Percentiles rank a stretch among this genome's conserved stretches.
phyloP scores from a whole-genome alignment of 2,888 invertebrate genomes.

The Drosophila longiperda region DNA sequence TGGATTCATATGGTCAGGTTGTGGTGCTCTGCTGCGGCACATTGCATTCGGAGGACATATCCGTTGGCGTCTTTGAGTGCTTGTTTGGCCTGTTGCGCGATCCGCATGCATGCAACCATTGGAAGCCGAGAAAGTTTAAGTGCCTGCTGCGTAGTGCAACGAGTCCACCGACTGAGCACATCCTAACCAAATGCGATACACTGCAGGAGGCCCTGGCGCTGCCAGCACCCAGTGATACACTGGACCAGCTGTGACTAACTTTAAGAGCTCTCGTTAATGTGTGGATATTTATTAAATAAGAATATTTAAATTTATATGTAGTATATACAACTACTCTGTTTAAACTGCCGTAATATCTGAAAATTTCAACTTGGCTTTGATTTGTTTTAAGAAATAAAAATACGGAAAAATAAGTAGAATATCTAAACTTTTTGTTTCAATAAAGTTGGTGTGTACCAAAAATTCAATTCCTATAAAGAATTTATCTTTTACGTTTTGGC shows the following conservation, averaged over 20 bases:
- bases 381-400: not conserved
- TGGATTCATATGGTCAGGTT: slow-evolving; percentile 88
- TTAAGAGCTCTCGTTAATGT: slow-evolving; percentile 23
- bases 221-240: slow-evolving; percentile 68
- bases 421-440: not conserved
- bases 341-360: not conserved
- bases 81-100: slow-evolving; percentile 88
- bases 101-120: slow-evolving; percentile 88
- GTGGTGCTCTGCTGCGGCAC: slow-evolving; percentile 88
- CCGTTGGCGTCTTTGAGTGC: slow-evolving; percentile 88
- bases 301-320: not conserved
- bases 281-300: slow-evolving; percentile 38
- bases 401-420: not conserved
- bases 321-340: slow-evolving; percentile 22
- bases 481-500: not conserved
- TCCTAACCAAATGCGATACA: slow-evolving; percentile 70
- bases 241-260: slow-evolving; percentile 48
- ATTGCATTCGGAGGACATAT: slow-evolving; percentile 86
- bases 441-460: not conserved
- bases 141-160: slow-evolving; percentile 84
- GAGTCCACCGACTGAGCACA: slow-evolving; percentile 62
- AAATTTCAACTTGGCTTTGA: not conserved
- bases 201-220: slow-evolving; percentile 68
- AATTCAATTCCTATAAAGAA: not conserved
- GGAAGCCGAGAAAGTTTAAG: slow-evolving; percentile 88